phyloP scores from a whole-genome alignment of 2,888 invertebrate genomes.

The Eumacrocentrus americanus region DNA sequence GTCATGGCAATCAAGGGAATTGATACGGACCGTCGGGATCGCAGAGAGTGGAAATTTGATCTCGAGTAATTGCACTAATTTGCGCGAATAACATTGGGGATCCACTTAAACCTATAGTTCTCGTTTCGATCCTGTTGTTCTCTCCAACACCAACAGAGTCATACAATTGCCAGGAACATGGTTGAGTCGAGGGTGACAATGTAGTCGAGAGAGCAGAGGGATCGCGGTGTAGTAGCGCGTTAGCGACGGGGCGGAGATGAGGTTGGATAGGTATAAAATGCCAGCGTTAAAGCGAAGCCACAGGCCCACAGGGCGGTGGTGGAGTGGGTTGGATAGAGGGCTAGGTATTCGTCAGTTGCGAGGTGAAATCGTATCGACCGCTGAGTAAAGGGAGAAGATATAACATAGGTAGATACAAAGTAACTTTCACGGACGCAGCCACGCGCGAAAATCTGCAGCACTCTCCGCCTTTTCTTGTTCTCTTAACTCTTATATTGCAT shows the following conservation, averaged over 20 bases:
- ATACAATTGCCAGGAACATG: background rate
- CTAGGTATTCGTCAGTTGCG: conserved; percentile 21
- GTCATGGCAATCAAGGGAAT: too few species aligned
- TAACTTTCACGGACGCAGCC: conserved; percentile 31
- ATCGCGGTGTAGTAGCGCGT: too few species aligned
- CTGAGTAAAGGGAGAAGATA: conserved; percentile 36
- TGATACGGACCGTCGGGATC: background rate
- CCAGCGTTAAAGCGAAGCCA: background rate
- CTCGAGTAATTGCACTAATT: background rate
- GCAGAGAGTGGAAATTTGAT: background rate
- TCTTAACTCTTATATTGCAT: background rate
- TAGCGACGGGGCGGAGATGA: too few species aligned
- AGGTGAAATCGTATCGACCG: conserved; percentile 53
- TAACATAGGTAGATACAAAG: conserved; percentile 38
- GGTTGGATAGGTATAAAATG: too few species aligned
- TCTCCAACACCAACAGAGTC: background rate
- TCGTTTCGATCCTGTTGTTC: too few species aligned
- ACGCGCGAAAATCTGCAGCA: too few species aligned
- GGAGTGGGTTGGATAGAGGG: conserved; percentile 27
- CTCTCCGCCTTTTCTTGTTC: conserved; percentile 2
- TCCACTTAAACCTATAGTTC: too few species aligned
- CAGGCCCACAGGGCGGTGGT: conserved; percentile 21
- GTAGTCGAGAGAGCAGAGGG: too few species aligned
- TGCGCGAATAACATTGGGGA: background rate
- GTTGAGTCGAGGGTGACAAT: background rate